Evolutionary conservation across 2,113 vertebrate species (phyloP).

Genomic region (Agelaius tricolor): DNA sequence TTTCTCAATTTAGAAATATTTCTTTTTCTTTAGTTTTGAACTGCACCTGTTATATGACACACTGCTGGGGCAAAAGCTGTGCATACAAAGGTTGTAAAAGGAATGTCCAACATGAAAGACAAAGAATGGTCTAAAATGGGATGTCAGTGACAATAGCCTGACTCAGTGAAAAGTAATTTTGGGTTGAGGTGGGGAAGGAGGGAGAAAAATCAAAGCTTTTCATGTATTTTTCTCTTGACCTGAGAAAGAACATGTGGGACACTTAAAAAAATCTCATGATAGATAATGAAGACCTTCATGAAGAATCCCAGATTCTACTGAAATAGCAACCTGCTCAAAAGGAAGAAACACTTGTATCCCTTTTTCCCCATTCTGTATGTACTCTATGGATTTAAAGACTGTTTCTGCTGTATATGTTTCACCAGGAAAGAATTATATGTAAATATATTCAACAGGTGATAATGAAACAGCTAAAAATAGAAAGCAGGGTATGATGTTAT

Average conservation of each 20-base stretch:
- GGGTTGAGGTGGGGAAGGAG: neutral
- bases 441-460: neutral
- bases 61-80: constrained; percentile 32
- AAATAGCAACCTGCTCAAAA: neutral
- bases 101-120: constrained; percentile 44
- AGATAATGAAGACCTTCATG: neutral
- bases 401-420: neutral
- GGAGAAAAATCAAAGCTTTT: constrained; percentile 27
- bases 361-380: neutral
- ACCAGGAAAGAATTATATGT: neutral
- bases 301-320: neutral
- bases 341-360: neutral
- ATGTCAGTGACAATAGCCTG: constrained; percentile 6
- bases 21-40: constrained; percentile 25
- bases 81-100: constrained; percentile 39
- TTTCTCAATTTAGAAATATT: neutral
- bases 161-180: constrained; percentile 45
- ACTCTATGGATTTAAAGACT: neutral
- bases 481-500: neutral
- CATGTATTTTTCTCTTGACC: neutral
- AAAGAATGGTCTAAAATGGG: constrained; percentile 3
- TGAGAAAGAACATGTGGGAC: neutral
- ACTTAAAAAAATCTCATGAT: neutral
- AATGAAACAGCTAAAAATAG: neutral
- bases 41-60: neutral